phyloP scores from a whole-genome alignment of 2,113 vertebrate species.

The Caranx ignobilis region DNA sequence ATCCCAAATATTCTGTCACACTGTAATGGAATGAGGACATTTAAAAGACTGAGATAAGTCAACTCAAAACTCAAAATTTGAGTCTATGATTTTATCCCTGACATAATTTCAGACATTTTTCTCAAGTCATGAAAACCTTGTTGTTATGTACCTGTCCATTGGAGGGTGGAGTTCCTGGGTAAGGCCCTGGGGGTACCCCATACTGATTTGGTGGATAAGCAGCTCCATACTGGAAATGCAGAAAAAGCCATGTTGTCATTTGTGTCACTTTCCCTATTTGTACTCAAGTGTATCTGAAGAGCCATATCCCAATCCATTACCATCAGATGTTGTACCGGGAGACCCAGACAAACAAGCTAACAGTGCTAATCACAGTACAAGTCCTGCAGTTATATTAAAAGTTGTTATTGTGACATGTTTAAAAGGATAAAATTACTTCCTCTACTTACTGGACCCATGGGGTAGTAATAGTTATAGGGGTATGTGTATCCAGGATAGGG shows the following conservation, averaged over 20 bases:
- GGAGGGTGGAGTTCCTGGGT: slow-evolving; percentile 79
- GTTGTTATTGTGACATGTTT: background rate
- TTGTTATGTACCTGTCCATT: slow-evolving; percentile 81
- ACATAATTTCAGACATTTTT: background rate
- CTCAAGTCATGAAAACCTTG: background rate
- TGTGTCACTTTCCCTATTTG: slow-evolving; percentile 3
- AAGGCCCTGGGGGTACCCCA: slow-evolving; percentile 81
- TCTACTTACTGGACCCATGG: slow-evolving; percentile 83
- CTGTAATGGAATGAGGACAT: background rate
- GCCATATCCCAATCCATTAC: background rate
- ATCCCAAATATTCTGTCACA: background rate
- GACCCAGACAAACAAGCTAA: background rate
- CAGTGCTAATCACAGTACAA: background rate
- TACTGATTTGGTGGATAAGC: slow-evolving; percentile 89
- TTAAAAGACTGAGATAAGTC: background rate
- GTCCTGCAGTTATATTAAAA: background rate
- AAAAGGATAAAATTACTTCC: background rate
- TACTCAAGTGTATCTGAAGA: background rate
- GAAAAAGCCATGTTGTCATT: background rate
- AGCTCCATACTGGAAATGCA: slow-evolving; percentile 80
- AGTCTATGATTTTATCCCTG: background rate
- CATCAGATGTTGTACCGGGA: slow-evolving; percentile 1
- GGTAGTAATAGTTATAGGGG: slow-evolving; percentile 90
- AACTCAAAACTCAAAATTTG: background rate
- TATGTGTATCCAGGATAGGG: slow-evolving; percentile 89